Percentiles rank a stretch among this genome's conserved stretches.
phyloP scores from a whole-genome alignment of 2,888 invertebrate genomes.

The Drosophila nr. medialis region DNA sequence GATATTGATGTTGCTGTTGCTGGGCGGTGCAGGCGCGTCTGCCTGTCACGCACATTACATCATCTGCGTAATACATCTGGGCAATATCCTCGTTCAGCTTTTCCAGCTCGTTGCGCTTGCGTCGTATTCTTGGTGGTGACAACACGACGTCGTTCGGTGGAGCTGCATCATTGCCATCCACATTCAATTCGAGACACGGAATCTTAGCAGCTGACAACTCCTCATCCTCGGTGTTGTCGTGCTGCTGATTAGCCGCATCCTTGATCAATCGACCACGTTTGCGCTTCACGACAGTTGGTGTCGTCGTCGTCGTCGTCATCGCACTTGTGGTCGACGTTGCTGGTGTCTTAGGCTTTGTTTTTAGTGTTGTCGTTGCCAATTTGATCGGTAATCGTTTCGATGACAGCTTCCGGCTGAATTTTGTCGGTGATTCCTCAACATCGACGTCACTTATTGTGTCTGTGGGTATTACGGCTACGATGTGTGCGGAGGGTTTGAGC shows the following conservation, averaged over 20 bases:
- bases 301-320: neutral
- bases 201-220: neutral
- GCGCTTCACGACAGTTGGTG: constrained; percentile 19
- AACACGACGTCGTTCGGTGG: neutral
- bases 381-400: constrained; percentile 14
- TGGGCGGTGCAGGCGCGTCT: constrained; percentile 86
- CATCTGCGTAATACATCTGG: constrained; percentile 88
- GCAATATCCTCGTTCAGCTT: constrained; percentile 88
- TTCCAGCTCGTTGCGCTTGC: constrained; percentile 85
- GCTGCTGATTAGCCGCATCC: neutral
- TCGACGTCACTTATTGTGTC: neutral
- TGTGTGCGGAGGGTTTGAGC: constrained; percentile 42
- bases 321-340: neutral
- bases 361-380: neutral
- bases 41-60: constrained; percentile 87
- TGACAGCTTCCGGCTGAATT: neutral
- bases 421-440: neutral
- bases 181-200: neutral
- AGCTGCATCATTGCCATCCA: too few relatives aligned
- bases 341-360: neutral
- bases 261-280: constrained; percentile 29
- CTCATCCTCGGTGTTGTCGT: neutral
- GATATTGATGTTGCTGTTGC: too few relatives aligned
- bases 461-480: constrained; percentile 33
- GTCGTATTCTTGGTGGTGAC: constrained; percentile 76